Percentiles rank a stretch among this genome's conserved stretches.
These are phyloP conservation scores for Stylophora pistillata DNA, from an alignment of 64 coral and sea anemone genomes.

Conservation along the genomic window DNA sequence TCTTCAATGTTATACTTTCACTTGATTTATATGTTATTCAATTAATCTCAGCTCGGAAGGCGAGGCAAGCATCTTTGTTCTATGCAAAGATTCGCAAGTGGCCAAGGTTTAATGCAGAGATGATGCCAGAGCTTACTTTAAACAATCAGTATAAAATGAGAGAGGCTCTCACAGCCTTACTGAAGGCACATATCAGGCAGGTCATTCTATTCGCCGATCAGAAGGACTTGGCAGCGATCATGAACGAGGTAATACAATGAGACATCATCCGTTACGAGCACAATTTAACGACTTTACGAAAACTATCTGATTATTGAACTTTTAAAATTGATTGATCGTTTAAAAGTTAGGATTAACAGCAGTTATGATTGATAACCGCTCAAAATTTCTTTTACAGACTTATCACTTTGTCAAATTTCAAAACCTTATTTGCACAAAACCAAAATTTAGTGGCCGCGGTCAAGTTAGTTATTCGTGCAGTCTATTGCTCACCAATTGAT, in stretches of 20 bases:
- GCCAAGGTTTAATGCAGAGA: constrained; percentile 25
- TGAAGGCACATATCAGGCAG: constrained; percentile 52
- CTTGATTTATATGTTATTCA: not conserved
- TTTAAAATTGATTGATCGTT: too few species aligned
- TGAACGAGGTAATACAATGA: constrained; percentile 39
- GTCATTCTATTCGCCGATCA: constrained; percentile 58
- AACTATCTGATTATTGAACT: not conserved
- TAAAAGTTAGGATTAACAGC: too few species aligned
- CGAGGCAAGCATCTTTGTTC: constrained; percentile 33
- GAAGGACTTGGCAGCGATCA: constrained; percentile 42
- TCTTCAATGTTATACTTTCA: not conserved
- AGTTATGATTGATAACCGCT: too few species aligned
- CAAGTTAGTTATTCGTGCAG: too few species aligned
- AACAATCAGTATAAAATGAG: not conserved
- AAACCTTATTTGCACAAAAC: too few species aligned
- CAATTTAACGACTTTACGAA: too few species aligned
- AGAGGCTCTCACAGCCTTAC: constrained; percentile 8
- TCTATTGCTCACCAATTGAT: not conserved
- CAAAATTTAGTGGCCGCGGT: not conserved
- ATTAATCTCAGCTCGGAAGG: not conserved
- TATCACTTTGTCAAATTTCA: not conserved
- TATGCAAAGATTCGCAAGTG: constrained; percentile 31
- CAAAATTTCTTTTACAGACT: not conserved
- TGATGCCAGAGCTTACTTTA: constrained; percentile 57
- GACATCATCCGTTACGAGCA: too few species aligned